A percentile compares a stretch with the other conserved stretches of the same genome.
Evolutionary conservation across 1,140 invertebrate genomes (phyloP).

Genomic region (Habropoda laboriosa): DNA sequence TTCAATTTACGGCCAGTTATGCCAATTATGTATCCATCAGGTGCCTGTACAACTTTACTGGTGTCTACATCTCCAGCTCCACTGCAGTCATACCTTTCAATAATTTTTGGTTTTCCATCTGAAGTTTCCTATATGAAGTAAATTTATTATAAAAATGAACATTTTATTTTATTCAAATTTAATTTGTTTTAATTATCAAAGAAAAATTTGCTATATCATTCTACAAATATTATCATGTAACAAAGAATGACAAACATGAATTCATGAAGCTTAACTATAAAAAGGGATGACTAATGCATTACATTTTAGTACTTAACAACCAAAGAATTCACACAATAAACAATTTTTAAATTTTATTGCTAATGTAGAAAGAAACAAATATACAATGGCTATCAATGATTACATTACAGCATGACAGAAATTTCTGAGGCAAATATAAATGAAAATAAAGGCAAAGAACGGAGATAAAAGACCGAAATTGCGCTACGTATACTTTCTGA

Average conservation of each 20-base stretch:
- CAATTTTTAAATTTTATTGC: not conserved
- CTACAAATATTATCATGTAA: not conserved
- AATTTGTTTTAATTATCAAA: not conserved
- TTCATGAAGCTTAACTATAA: not conserved
- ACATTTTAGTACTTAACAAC: not conserved
- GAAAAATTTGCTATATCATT: not conserved
- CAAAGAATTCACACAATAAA: not conserved
- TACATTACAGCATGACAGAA: not conserved
- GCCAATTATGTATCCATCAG: constrained; percentile 90
- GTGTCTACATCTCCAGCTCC: constrained; percentile 97
- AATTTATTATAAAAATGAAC: not conserved
- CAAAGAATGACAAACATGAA: not conserved
- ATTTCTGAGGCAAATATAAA: not conserved
- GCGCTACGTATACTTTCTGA: not conserved
- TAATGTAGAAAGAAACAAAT: not conserved
- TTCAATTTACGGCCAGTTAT: constrained; percentile 94
- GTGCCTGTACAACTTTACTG: constrained; percentile 89
- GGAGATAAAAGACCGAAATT: not conserved
- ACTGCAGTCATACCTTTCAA: constrained; percentile 97
- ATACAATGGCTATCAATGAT: not conserved
- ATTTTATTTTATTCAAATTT: constrained; percentile 1
- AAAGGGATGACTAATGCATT: not conserved
- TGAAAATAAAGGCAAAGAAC: not conserved
- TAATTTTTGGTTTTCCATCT: constrained; percentile 94
- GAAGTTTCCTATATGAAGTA: constrained; percentile 87